A percentile compares a stretch with the other conserved stretches of the same genome.
These are phyloP conservation scores for Corvus cornix DNA, from an alignment of 2,113 vertebrate genomes.

Conservation along the genomic window DNA sequence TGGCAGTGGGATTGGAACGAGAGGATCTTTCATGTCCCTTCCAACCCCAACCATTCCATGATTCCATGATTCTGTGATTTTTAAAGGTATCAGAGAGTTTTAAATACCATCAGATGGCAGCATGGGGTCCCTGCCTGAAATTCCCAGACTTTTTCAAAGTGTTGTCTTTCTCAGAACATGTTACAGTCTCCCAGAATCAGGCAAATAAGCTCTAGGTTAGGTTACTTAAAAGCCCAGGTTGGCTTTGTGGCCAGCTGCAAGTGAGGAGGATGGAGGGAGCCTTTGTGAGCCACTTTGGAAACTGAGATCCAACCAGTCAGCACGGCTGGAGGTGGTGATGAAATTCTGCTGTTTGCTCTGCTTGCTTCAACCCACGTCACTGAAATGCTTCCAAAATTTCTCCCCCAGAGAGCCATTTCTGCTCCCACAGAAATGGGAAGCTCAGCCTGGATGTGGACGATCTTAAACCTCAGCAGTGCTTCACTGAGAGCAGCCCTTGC, in stretches of 20 bases:
- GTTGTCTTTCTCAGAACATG: background rate
- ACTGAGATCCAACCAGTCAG: background rate
- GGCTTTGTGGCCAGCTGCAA: background rate
- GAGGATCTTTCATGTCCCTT: background rate
- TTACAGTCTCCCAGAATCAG: background rate
- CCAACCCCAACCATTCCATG: background rate
- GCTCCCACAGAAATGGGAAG: conserved; percentile 9
- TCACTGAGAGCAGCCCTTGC: background rate
- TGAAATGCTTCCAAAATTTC: background rate
- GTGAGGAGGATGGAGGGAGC: background rate
- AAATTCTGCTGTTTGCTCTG: background rate
- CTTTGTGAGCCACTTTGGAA: background rate
- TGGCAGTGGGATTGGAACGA: rapidly evolving
- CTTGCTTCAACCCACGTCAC: background rate
- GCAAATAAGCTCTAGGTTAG: background rate
- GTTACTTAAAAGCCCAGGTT: background rate
- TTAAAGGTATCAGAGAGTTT: background rate
- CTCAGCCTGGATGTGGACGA: background rate
- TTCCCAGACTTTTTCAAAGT: background rate
- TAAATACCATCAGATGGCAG: background rate
- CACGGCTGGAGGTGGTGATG: background rate
- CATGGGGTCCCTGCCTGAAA: background rate
- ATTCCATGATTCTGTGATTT: background rate
- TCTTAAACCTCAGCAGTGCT: background rate
- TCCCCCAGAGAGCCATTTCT: background rate